Conservation (phyloP, 2,888 invertebrate genomes). For the Nebria salina region DNA sequence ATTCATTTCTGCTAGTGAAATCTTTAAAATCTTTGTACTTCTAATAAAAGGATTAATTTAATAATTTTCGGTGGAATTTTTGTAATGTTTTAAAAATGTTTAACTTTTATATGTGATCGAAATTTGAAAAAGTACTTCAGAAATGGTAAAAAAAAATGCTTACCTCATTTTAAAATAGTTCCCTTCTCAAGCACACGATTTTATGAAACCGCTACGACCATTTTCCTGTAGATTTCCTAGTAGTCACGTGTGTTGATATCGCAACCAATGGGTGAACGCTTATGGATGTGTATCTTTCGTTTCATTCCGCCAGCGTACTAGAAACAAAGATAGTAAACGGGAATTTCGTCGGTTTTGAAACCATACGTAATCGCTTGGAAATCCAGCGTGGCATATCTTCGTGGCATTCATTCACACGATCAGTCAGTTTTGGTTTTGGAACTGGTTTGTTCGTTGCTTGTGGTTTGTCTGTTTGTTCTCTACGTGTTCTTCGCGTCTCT, state of each 20-base stretch:
- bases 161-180: too few species aligned
- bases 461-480: neutral
- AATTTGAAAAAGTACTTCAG: too few species aligned
- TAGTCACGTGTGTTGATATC: slow-evolving; percentile 53
- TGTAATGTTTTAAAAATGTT: too few species aligned
- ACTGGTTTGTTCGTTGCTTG: neutral
- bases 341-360: neutral
- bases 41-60: too few species aligned
- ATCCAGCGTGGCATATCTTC: slow-evolving; percentile 57
- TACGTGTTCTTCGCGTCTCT: slow-evolving; percentile 18
- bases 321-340: slow-evolving; percentile 3
- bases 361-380: neutral
- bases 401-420: slow-evolving; percentile 55
- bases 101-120: too few species aligned
- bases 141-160: too few species aligned
- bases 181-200: neutral
- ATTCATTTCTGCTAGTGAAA: too few species aligned
- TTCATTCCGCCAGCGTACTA: slow-evolving; percentile 31
- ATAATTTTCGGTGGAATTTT: too few species aligned
- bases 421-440: slow-evolving; percentile 50
- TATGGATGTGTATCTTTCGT: slow-evolving; percentile 56
- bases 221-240: neutral
- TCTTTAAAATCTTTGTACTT: too few species aligned
- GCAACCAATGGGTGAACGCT: slow-evolving; percentile 58
- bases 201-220: slow-evolving; percentile 20